These are phyloP conservation scores for Chaetodon auriga DNA, from an alignment of 2,113 vertebrate species.

Conservation along the genomic window DNA sequence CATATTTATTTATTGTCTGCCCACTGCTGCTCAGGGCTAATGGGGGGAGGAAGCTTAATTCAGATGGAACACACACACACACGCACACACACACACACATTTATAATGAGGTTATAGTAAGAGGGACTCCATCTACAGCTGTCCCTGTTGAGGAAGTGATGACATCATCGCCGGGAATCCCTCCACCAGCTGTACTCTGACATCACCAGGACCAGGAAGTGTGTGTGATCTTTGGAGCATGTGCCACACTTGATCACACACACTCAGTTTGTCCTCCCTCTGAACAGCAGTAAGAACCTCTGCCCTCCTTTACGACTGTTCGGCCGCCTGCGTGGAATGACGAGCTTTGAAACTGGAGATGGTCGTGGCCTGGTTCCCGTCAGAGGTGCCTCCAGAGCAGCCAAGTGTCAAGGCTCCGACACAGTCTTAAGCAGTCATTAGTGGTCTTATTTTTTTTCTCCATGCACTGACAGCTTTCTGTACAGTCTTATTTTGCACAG, in stretches of 20 bases:
- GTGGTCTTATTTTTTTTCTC: constrained; percentile 41
- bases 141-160: constrained; percentile 19
- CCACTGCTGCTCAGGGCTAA: background rate
- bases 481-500: constrained; percentile 8
- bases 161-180: constrained; percentile 67
- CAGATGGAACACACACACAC: constrained; percentile 6
- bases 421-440: constrained; percentile 53
- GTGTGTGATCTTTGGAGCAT: constrained; percentile 14
- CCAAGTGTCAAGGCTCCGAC: constrained; percentile 50
- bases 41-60: constrained; percentile 19
- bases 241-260: background rate
- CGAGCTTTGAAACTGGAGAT: constrained; percentile 28
- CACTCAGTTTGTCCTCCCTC: background rate
- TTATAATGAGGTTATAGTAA: constrained; percentile 22
- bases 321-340: constrained; percentile 7
- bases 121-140: constrained; percentile 25
- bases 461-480: constrained; percentile 36
- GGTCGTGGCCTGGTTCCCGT: constrained; percentile 33
- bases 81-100: background rate
- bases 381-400: constrained; percentile 38
- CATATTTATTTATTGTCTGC: background rate
- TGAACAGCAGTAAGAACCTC: background rate
- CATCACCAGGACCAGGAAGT: constrained; percentile 51
- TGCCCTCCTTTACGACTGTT: background rate
- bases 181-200: constrained; percentile 69